Percentiles rank a stretch among this genome's conserved stretches.
Evolutionary conservation across 1,140 invertebrate genomes (phyloP).

Genomic region (Drosophila repleta): DNA sequence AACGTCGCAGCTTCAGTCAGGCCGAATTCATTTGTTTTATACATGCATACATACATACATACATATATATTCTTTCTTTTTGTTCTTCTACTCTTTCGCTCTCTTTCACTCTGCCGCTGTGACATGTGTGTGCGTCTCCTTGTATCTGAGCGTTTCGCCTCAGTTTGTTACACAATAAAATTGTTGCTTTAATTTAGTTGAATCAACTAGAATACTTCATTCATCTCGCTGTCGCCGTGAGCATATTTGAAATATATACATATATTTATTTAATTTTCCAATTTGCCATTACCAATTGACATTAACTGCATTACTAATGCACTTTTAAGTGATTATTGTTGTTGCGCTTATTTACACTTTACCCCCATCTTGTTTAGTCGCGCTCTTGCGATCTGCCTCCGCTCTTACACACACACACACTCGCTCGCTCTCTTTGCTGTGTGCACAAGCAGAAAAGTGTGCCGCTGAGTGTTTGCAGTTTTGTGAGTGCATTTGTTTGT

Average conservation of each 20-base stretch:
- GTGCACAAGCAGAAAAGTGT: conserved; percentile 44
- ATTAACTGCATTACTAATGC: conserved; percentile 40
- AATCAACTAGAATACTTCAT: conserved; percentile 37
- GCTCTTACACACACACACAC: background rate
- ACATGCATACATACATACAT: conserved; percentile 49
- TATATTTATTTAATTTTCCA: conserved; percentile 7
- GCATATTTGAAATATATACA: conserved; percentile 3
- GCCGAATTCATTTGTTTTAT: conserved; percentile 61
- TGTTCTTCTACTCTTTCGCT: conserved; percentile 28
- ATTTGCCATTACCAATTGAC: conserved; percentile 37
- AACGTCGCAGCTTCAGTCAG: background rate
- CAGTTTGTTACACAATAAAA: conserved; percentile 78
- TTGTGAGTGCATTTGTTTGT: conserved; percentile 34
- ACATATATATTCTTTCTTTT: conserved; percentile 50
- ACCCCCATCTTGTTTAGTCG: conserved; percentile 45
- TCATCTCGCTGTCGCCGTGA: conserved; percentile 12
- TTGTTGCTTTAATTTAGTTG: conserved; percentile 54
- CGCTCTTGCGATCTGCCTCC: conserved; percentile 14
- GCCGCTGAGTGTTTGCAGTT: conserved; percentile 37
- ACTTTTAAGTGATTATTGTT: conserved; percentile 31
- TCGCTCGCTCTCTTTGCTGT: conserved; percentile 6
- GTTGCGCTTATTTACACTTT: conserved; percentile 25
- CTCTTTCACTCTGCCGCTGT: conserved; percentile 23
- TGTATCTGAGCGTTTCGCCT: conserved; percentile 47
- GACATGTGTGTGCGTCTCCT: conserved; percentile 17